Evolutionary conservation across 2,797 vertebrate species (phyloP).

Genomic region (Alfaro cultratus): DNA sequence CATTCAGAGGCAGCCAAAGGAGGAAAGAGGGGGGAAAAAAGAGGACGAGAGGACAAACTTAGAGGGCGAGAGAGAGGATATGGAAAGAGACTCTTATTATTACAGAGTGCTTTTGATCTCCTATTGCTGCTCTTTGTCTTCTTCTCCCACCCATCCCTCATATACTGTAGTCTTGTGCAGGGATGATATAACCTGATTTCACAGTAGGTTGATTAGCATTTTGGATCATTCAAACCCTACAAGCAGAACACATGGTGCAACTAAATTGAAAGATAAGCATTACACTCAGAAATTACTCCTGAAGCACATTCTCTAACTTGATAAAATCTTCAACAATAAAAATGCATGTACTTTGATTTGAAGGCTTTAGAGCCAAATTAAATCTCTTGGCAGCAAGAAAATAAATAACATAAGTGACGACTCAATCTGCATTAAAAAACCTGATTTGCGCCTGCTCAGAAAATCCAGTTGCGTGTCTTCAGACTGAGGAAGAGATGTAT

Average conservation of each 20-base stretch:
- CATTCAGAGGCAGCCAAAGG: constrained; percentile 51
- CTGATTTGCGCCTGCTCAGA: background rate
- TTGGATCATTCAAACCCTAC: constrained; percentile 19
- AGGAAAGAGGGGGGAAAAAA: background rate
- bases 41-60: constrained; percentile 28
- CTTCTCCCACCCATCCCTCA: constrained; percentile 21
- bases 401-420: constrained; percentile 27
- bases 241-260: constrained; percentile 11
- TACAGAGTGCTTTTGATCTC: constrained; percentile 48
- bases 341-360: background rate
- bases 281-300: background rate
- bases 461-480: background rate
- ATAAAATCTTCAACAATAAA: background rate
- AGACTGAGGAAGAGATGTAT: background rate
- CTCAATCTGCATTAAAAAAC: background rate
- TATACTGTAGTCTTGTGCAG: constrained; percentile 24
- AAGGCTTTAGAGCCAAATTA: background rate
- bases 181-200: constrained; percentile 34
- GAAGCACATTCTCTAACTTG: constrained; percentile 10
- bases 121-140: constrained; percentile 32
- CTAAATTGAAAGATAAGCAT: constrained; percentile 1
- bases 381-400: constrained; percentile 1
- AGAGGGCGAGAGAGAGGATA: constrained; percentile 57
- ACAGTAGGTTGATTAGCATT: constrained; percentile 7
- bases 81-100: constrained; percentile 50